Base-by-base conservation (phyloP, 2,797 vertebrate genomes). In the Enteromius trimaculatus region DNA sequence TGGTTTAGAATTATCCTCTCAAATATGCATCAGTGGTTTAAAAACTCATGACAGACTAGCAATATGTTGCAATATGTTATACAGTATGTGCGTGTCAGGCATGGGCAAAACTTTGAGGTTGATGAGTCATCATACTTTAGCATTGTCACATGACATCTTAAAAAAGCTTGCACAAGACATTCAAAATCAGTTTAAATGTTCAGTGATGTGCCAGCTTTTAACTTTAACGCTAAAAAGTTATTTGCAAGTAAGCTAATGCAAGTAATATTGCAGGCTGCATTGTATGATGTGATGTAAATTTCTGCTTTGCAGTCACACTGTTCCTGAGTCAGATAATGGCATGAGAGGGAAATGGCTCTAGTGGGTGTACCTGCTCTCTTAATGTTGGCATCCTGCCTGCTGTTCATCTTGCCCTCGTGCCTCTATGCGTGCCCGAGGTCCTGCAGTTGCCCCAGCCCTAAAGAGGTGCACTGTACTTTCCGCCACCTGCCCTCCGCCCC, bases 391-490 rank as follows among this genome's bases (percentile, higher is more conserved):
- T 83, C 84, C 37, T 76, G 65, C 39, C 80, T 89, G 77, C 84
- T 89, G 75, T 77, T 89, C 49, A 39, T 85, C 39, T 64, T 86
- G 19, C 77, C 88, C 17, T 23, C 79, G 60, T 81, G 80, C 65
- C 76, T 86, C 17, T 68, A 60, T 47, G 55, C 79, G 2, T 89
- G 88, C 68, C 91, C 89, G 21, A 86, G 85, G 77, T 88, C 88
- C 42, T 92, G 91, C 78, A 91, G 88, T 79, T 92, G 90, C 66
- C 89, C 88, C 26, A 84, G 84, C 31, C 70, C 80, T 2, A 89
- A 86, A 16, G 91, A 92, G 77, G 89, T 92, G 10, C 91, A 92
- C 86, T 92, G 91, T 76, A 91, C 91, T 72, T 92, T 92, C 79
- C 91, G 91, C 44, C 91, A 92, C 81, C 87, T 92, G 17, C 75